Base-by-base conservation (phyloP, 2,113 vertebrate genomes). In the Zosterops pallidus region DNA sequence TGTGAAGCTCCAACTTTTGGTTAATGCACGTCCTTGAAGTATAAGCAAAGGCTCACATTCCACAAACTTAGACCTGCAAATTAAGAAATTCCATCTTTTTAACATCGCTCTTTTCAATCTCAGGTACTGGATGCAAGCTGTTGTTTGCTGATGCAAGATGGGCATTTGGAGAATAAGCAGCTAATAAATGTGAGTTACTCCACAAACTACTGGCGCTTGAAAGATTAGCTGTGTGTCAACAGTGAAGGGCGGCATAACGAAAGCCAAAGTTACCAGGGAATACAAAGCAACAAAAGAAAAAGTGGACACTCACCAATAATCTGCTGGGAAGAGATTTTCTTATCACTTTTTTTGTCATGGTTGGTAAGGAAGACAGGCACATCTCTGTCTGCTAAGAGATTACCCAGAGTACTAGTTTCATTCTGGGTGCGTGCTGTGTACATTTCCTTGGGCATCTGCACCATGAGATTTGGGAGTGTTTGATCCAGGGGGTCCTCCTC, bases 401-500 rank as follows among this genome's bases (percentile, higher is more conserved):
- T 97, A 90, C 98, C 98, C 85, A 98, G 89, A 12, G 96, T 21
- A 8, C 91, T 9, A 77, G 94, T 95, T 67, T 98, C 97, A 31
- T 97, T 98, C 89, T 98, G 97, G 35, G 92, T 41, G 29, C 83
- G 95, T 42, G 90, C 59, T 79, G 98, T 7, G 9, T 97, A 98
- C 0, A 70, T 68, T 63, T 98, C 98, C 92, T 97, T 98, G 24
- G 98, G 97, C 95, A 97, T 82, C 72, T 98, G 98, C 29, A 98
- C 94, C 92, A 98, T 97, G 53, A 98, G 95, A 55, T 95, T 98
- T 1, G 98, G 97, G 6, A 99, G 93, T 6, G 98, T 81, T 80
- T 98, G 98, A 60, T 99, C 99, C 82, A 99, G 95, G 20, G 97
- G 59, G 14, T 99, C 99, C 8, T 99, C 99, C 88, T 99, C 99